Percentiles rank a stretch among this genome's conserved stretches.
Evolutionary conservation across 2,113 vertebrate genomes (phyloP).

Genomic region (Motacilla alba): DNA sequence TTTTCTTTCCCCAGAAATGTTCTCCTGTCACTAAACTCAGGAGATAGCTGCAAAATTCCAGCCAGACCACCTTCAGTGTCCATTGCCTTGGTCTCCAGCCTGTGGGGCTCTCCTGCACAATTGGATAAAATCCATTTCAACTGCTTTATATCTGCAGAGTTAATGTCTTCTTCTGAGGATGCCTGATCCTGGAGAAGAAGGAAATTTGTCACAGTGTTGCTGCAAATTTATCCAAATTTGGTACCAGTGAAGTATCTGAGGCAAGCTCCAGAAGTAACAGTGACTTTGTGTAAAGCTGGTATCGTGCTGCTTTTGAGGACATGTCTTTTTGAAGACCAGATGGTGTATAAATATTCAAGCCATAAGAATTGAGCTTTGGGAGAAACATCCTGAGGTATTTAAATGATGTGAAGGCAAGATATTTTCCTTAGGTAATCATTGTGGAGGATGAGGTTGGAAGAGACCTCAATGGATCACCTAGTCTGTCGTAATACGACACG

Average conservation of each 20-base stretch:
- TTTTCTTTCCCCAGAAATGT: background rate
- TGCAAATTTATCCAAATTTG: background rate
- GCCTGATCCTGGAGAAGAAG: background rate
- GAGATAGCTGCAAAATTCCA: background rate
- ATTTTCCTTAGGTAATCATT: background rate
- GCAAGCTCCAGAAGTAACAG: background rate
- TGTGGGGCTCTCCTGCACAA: background rate
- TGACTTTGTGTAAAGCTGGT: background rate
- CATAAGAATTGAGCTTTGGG: background rate
- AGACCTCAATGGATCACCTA: background rate
- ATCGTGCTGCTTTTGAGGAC: background rate
- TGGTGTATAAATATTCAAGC: background rate
- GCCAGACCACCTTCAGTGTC: background rate
- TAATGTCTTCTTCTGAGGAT: background rate
- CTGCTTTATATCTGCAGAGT: background rate
- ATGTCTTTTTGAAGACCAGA: background rate
- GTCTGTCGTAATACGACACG: too few species aligned
- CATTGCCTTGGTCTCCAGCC: background rate
- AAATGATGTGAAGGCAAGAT: background rate
- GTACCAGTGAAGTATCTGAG: background rate
- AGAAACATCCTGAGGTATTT: background rate
- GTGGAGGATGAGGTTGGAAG: background rate
- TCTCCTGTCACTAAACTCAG: background rate
- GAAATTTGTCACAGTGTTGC: background rate
- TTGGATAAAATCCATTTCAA: background rate